Evolutionary conservation across 2,888 invertebrate genomes (phyloP).

Genomic region (Marronus borbonicus): DNA sequence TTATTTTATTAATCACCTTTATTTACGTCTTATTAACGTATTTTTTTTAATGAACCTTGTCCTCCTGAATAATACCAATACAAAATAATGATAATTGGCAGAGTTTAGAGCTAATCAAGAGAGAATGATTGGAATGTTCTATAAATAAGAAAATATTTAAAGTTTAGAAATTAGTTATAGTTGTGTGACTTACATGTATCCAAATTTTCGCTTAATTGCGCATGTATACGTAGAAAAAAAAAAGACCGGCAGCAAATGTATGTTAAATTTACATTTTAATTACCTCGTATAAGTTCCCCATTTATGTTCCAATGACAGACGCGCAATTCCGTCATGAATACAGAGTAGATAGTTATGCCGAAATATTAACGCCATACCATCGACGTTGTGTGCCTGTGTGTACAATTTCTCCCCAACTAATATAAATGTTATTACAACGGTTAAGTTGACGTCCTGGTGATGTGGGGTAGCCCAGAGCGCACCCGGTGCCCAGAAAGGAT

Average conservation of each 20-base stretch:
- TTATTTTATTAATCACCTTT: no score
- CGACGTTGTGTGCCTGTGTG: background rate
- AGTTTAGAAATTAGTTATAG: no score
- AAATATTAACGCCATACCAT: slow-evolving; percentile 18
- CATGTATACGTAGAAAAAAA: background rate
- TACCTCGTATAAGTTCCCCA: slow-evolving; percentile 37
- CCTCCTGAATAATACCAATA: no score
- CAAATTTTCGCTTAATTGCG: no score
- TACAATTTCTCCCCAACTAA: slow-evolving; percentile 34
- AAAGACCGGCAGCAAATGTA: background rate
- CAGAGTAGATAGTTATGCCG: slow-evolving; percentile 42
- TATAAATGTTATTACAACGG: slow-evolving; percentile 34
- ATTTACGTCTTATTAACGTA: no score
- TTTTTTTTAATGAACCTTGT: no score
- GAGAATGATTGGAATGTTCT: no score
- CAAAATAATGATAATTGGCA: no score
- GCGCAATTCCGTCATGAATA: slow-evolving; percentile 38
- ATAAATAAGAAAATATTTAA: no score
- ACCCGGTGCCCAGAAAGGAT: background rate
- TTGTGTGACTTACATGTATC: no score
- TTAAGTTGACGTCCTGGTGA: background rate
- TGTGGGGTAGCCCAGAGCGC: slow-evolving; percentile 12
- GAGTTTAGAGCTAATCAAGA: no score
- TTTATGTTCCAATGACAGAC: slow-evolving; percentile 41
- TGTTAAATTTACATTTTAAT: slow-evolving; percentile 40